phyloP scores from a whole-genome alignment of 2,888 invertebrate genomes.

The Chelonus formosanus region DNA sequence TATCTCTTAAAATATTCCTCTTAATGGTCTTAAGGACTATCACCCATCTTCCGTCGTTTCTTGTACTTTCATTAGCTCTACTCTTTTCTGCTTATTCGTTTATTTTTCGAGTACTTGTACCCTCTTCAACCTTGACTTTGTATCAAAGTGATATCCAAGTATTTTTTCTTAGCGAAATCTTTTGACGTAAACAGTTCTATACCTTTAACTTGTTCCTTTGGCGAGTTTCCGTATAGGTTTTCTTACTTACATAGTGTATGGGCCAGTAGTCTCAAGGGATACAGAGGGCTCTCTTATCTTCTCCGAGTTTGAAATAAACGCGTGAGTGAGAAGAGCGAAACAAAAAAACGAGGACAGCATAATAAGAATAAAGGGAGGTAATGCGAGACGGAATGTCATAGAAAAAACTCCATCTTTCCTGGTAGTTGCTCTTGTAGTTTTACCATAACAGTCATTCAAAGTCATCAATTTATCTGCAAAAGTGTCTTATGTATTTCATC shows the following conservation, averaged over 20 bases:
- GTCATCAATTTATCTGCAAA: neutral
- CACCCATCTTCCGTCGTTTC: slow-evolving; percentile 16
- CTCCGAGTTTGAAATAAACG: slow-evolving; percentile 28
- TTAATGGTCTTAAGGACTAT: slow-evolving; percentile 25
- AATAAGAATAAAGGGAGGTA: slow-evolving; percentile 38
- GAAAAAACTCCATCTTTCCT: slow-evolving; percentile 12
- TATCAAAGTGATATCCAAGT: slow-evolving; percentile 1
- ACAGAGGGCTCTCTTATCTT: slow-evolving; percentile 30
- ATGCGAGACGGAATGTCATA: slow-evolving; percentile 38
- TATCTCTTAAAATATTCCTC: slow-evolving; percentile 16
- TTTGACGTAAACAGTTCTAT: slow-evolving; percentile 27
- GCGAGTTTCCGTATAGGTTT: slow-evolving; percentile 1
- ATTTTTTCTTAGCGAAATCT: slow-evolving; percentile 3
- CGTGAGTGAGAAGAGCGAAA: slow-evolving; percentile 30
- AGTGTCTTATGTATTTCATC: too few species aligned
- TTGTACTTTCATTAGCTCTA: slow-evolving; percentile 15
- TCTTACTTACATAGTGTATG: slow-evolving; percentile 1
- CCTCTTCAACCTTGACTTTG: neutral
- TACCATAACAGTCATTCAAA: slow-evolving; percentile 13
- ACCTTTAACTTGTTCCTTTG: slow-evolving; percentile 17
- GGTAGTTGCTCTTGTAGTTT: slow-evolving; percentile 13
- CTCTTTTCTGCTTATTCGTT: neutral
- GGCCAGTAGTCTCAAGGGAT: slow-evolving; percentile 26
- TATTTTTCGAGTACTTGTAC: too few species aligned
- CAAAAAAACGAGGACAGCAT: slow-evolving; percentile 39